These are phyloP conservation scores for Tineola bisselliella DNA, from an alignment of 2,888 invertebrate species.

Conservation along the genomic window DNA sequence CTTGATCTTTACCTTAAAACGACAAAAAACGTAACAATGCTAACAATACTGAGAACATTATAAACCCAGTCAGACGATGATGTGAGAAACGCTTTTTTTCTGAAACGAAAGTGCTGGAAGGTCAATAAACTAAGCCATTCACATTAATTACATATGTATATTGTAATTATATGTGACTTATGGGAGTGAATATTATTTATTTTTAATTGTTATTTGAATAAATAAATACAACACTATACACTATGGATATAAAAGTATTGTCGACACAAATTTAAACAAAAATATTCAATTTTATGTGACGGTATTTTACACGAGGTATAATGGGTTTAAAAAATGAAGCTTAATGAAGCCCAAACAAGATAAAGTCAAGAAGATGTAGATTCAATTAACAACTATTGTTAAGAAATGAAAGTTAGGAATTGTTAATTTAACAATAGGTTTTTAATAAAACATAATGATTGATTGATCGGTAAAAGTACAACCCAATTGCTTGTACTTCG, in stretches of 20 bases:
- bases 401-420: not conserved
- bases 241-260: too few species aligned
- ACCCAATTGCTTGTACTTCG: too few species aligned
- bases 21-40: constrained; percentile 17
- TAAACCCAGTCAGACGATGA: constrained; percentile 12
- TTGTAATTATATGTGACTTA: not conserved
- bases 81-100: not conserved
- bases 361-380: too few species aligned
- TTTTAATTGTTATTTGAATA: too few species aligned
- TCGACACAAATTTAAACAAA: too few species aligned
- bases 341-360: too few species aligned
- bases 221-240: too few species aligned
- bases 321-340: too few species aligned
- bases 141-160: not conserved
- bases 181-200: not conserved
- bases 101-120: not conserved
- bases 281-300: too few species aligned
- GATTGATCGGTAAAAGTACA: not conserved
- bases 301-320: too few species aligned
- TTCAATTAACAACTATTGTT: not conserved
- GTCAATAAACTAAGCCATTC: constrained; percentile 3
- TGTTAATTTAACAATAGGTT: not conserved
- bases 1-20: not conserved
- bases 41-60: constrained; percentile 27
- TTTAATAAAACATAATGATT: not conserved